Conservation (phyloP, 2,113 vertebrate species). For the Bothrops jararaca region DNA sequence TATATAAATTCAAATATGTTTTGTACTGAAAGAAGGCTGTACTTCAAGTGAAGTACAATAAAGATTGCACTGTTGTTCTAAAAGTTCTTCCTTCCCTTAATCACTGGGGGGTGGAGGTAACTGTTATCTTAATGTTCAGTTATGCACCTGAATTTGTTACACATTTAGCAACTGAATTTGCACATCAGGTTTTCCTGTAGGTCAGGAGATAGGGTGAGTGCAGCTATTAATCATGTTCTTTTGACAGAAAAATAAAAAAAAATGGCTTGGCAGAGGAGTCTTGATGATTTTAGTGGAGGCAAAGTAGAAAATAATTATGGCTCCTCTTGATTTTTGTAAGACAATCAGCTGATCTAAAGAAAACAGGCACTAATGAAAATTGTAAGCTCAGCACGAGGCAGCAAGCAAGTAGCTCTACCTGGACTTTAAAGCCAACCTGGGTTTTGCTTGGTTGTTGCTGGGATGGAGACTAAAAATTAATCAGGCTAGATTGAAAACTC, state of each 20-base stretch:
- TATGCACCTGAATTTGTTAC: constrained; percentile 33
- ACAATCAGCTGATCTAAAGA: constrained; percentile 29
- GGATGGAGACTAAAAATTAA: not conserved
- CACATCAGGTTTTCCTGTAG: constrained; percentile 27
- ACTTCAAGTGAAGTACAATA: not conserved
- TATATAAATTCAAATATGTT: constrained; percentile 10
- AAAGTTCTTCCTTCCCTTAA: not conserved
- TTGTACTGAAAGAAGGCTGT: not conserved
- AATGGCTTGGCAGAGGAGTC: constrained; percentile 24
- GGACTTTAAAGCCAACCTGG: not conserved
- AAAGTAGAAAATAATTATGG: constrained; percentile 41
- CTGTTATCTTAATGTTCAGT: constrained; percentile 54
- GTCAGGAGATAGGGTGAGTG: not conserved
- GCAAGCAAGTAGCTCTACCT: not conserved
- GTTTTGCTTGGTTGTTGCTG: not conserved
- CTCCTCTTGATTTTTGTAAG: constrained; percentile 13
- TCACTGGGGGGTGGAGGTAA: not conserved
- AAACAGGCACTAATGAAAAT: constrained; percentile 39
- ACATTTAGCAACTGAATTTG: constrained; percentile 38
- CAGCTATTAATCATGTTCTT: not conserved
- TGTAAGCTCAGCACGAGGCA: not conserved
- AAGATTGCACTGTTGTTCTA: constrained; percentile 18
- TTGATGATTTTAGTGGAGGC: constrained; percentile 38
- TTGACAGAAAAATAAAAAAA: constrained; percentile 36
- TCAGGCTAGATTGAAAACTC: not conserved